Conservation (phyloP, 2,113 vertebrate species). For the Sapajus apella region DNA sequence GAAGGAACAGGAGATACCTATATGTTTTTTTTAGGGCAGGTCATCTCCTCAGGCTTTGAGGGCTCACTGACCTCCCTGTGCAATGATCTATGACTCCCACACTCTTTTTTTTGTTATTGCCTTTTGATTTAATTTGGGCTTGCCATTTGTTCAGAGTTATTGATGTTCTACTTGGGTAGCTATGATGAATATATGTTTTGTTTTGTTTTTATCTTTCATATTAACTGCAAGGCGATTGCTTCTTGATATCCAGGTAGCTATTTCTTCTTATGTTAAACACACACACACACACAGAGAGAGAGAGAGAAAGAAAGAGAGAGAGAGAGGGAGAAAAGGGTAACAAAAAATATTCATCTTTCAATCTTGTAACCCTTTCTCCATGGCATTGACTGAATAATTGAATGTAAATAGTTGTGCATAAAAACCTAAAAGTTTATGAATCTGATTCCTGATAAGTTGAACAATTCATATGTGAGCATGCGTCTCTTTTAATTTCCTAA, state of each 20-base stretch:
- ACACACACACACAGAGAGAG: too few relatives aligned
- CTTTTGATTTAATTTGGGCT: constrained; percentile 63
- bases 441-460: constrained; percentile 31
- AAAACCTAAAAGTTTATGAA: constrained; percentile 45
- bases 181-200: constrained; percentile 37
- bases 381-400: constrained; percentile 43
- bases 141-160: constrained; percentile 39
- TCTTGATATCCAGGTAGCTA: constrained; percentile 41
- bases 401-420: constrained; percentile 1
- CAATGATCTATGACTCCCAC: not conserved
- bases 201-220: constrained; percentile 30
- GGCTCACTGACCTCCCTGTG: not conserved
- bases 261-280: not conserved
- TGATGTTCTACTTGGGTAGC: constrained; percentile 47
- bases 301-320: too few relatives aligned
- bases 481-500: constrained; percentile 51
- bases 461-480: not conserved
- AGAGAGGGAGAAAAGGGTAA: not conserved
- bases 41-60: not conserved
- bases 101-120: not conserved
- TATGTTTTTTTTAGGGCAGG: not conserved
- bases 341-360: constrained; percentile 20
- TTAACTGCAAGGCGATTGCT: constrained; percentile 42
- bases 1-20: not conserved
- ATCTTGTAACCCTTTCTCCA: not conserved